A percentile compares a stretch with the other conserved stretches of the same genome.
phyloP scores from a whole-genome alignment of 2,888 invertebrate species.

The Malachius bipustulatus region DNA sequence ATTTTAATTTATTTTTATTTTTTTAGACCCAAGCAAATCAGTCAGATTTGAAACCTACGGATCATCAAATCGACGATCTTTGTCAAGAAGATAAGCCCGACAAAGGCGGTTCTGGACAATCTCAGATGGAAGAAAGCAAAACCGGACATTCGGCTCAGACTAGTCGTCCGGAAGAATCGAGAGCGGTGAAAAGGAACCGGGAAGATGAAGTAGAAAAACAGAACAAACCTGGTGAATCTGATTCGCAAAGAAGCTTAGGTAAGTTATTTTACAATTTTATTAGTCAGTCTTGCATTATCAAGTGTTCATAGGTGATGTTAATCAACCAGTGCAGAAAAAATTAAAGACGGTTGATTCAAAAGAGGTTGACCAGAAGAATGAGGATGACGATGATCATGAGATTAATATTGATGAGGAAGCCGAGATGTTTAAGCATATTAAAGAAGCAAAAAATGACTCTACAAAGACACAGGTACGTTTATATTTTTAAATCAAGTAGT shows the following conservation, averaged over 20 bases:
- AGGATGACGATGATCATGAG: constrained; percentile 37
- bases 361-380: constrained; percentile 31
- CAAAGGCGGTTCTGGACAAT: constrained; percentile 59
- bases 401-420: constrained; percentile 39
- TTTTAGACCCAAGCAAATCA: constrained; percentile 39
- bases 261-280: too few relatives aligned
- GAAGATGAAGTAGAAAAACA: constrained; percentile 44
- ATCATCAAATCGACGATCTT: constrained; percentile 38
- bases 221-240: constrained; percentile 62
- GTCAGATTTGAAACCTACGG: constrained; percentile 27
- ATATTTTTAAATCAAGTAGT: too few relatives aligned
- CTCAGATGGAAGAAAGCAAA: constrained; percentile 59
- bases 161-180: constrained; percentile 27
- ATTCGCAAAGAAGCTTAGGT: constrained; percentile 56
- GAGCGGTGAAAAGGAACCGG: constrained; percentile 24
- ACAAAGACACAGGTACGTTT: constrained; percentile 55
- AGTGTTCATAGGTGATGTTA: constrained; percentile 43
- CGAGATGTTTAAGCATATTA: constrained; percentile 69
- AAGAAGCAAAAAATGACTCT: constrained; percentile 62
- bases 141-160: constrained; percentile 50
- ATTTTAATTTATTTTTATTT: constrained; percentile 12
- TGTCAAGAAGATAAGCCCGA: constrained; percentile 49
- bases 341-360: constrained; percentile 42
- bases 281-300: constrained; percentile 15
- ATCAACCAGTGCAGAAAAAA: constrained; percentile 52